Evolutionary conservation across 2,888 invertebrate species (phyloP), one percentile per base, ranked within the genome.

Genomic region (Cryptophagus acutangulus): DNA sequence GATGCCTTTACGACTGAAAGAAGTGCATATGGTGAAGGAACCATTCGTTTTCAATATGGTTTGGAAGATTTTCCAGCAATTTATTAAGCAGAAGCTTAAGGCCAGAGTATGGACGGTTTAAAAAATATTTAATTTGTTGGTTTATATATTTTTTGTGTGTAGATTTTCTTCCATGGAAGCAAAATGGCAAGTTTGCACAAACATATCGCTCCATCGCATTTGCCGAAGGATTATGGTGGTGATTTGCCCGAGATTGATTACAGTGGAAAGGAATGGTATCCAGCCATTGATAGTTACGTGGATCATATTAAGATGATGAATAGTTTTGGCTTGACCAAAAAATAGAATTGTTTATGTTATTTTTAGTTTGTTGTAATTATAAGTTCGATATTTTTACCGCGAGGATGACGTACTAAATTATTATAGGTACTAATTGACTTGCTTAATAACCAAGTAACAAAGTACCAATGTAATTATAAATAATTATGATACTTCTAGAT

Each of bases 11-110:
- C 76, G 89, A 38, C 72, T 89, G 54, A 89, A 87, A 67, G 87
- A 88, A 70, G 82, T 89, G 6, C 89, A 90, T 69, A 82, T 89
- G 62, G 86, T 90, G 2, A 87, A 87, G 61, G 83, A 90, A 60
- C 88, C 90, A 0, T 83, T 82, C 71, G 71, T 89, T 46, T 90
- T 90, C 71, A 87, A 83, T 62, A 76, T 87, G 68, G 87, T 89
- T 1, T 90, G 89, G 88, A 72, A 76, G 33, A 78, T 89, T 65
- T 89, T 89, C 74, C 87, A 87, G 68, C 88, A 88, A 5, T 82
- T 89, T 61, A 80, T 89, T 54, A 76, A 76, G 52, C 83, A 85
- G 56, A 90, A 90, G 65, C 74, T 90, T 10, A 82, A 79, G 67
- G 79, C 71, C 50, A 80, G 86, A 69, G 86, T 87, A 66, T 76